phyloP scores from a whole-genome alignment of 2,888 invertebrate genomes.

The Polyommatus iphigenia region DNA sequence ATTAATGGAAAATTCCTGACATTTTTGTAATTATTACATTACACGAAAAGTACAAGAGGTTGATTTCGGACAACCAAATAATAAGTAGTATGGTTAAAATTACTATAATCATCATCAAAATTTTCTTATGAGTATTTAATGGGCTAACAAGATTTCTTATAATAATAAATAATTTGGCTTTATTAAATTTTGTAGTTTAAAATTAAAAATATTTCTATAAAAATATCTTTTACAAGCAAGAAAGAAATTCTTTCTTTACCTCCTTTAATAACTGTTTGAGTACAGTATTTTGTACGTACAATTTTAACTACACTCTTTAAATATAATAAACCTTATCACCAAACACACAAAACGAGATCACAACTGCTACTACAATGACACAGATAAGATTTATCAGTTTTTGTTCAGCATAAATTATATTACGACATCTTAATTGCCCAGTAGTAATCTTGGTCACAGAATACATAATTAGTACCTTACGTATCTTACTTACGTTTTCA shows the following conservation, averaged over 20 bases:
- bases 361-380: constrained; percentile 46
- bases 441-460: constrained; percentile 17
- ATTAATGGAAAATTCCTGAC: too few species aligned
- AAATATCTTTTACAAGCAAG: not conserved
- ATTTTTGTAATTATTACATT: too few species aligned
- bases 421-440: constrained; percentile 1
- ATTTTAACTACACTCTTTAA: not conserved
- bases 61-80: not conserved
- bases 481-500: too few species aligned
- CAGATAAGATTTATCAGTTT: constrained; percentile 14
- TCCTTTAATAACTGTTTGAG: too few species aligned
- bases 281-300: too few species aligned
- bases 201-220: not conserved
- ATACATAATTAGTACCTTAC: too few species aligned
- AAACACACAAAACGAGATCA: constrained; percentile 35
- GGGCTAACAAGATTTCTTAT: not conserved
- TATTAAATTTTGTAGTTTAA: too few species aligned
- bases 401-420: constrained; percentile 9
- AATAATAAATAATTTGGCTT: too few species aligned
- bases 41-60: not conserved
- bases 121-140: too few species aligned
- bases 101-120: too few species aligned
- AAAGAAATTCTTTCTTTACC: too few species aligned
- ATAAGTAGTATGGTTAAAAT: not conserved
- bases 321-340: not conserved